These are phyloP conservation scores for Mobula birostris DNA, from an alignment of 2,113 vertebrate species.

Conservation along the genomic window DNA sequence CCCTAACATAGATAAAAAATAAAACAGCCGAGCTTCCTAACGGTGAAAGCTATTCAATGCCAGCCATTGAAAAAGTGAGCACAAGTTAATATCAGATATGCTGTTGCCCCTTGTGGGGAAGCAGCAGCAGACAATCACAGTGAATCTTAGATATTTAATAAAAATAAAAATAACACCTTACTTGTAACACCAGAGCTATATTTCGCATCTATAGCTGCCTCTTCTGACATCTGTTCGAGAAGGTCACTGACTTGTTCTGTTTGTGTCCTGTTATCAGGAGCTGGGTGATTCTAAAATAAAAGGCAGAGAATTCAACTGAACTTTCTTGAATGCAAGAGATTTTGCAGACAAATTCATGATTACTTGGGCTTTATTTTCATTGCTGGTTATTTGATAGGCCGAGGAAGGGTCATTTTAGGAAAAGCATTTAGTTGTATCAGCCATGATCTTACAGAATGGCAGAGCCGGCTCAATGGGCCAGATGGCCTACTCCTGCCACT, in stretches of 20 bases:
- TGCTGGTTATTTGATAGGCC: neutral
- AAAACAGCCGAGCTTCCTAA: neutral
- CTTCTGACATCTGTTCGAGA: conserved; percentile 74
- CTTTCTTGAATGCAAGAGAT: neutral
- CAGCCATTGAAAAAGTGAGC: neutral
- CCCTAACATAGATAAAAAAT: neutral
- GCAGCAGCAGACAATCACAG: neutral
- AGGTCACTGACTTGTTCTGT: conserved; percentile 75
- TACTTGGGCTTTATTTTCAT: neutral
- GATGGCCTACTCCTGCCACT: too few relatives aligned
- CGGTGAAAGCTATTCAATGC: neutral
- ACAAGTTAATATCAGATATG: neutral
- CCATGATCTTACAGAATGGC: too few relatives aligned
- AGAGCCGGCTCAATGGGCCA: too few relatives aligned
- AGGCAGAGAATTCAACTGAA: neutral
- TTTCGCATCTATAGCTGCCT: conserved; percentile 72
- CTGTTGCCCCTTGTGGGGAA: neutral
- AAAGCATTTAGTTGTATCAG: neutral
- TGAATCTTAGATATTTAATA: neutral
- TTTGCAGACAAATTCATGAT: neutral
- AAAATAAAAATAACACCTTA: neutral
- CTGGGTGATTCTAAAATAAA: conserved; percentile 60
- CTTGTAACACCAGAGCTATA: conserved; percentile 49
- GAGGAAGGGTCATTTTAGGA: neutral
- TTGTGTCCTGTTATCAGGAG: conserved; percentile 68